Base-by-base conservation (phyloP, 2,888 invertebrate genomes). In the Diaphora mendica region DNA sequence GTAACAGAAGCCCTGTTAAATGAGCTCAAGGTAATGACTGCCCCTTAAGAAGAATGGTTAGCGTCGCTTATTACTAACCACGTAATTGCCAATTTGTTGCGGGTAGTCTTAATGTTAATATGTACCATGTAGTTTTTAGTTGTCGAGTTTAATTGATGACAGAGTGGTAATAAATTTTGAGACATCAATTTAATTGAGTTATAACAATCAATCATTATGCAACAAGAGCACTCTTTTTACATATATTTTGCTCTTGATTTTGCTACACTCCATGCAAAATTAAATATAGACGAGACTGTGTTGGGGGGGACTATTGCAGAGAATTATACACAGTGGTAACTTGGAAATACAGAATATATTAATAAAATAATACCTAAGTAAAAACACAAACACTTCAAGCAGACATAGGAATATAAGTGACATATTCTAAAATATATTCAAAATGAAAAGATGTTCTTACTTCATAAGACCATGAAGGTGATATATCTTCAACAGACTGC, bases 1-100 rank as follows among this genome's bases (percentile, higher is more conserved):
- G 93, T 91, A 94, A 95, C 95, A 94, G 95, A 93, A 95, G 95
- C 94, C 84, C 80, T 84, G 81, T 89, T 89, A 90, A 90, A 92
- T 90, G 90, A 90, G 86, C 87, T 82, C 84, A 72, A 82, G 86
- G 87, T 95, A 94, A 95, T 93, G 93, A 92, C 90, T 91, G 90
- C 90, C 87, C 89, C 91, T 93, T 94, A 90, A 91, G 89, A 89
- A 88, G 86, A 90, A 87, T 87, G 86, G 84, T 82, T 84, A 85
- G 84, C 83, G 87, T 87, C 86, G 84, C 81, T 79, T 86, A 87
- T 90, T 86, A 86, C 87, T 85, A 84, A 85, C 80, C 79, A 76
- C 80, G 86, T 92, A 91, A 93, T 93, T 93, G 90, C 88, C 89
- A 89, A 91, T 92, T 91, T 91, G 90, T 90, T 89, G 88, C 85